Evolutionary conservation across 1,140 invertebrate species (phyloP), one percentile per base, ranked within the genome.

Genomic region (Bombus picipes): DNA sequence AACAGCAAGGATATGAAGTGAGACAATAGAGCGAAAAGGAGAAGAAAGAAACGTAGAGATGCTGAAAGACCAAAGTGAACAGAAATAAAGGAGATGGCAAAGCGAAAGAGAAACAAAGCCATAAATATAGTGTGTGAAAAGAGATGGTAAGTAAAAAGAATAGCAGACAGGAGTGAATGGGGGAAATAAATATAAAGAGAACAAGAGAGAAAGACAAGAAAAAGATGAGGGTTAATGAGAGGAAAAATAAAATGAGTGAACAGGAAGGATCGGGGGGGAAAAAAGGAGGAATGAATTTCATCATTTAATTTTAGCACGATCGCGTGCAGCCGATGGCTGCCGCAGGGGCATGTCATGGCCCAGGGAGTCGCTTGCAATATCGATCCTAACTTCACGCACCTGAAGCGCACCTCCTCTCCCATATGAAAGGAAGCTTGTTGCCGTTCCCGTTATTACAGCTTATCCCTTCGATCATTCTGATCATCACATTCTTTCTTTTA

Each of bases 361-460:
- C 87, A 90, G 85, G 81, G 89, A 89, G 85, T 83, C 80, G 79
- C 74, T 86, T 90, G 89, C 89, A 90, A 80, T 90, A 90, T 90
- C 89, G 89, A 90, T 90, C 89, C 81, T 32, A 34, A 85, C 87
- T 79, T 88, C 75, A 90, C 89, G 89, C 87, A 90, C 87, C 87
- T 89, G 85, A 85, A 90, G 80, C 82, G 83, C 82, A 78, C 78
- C 82, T 84, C 89, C 83, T 84, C 59, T 59, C 65, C 13, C 39
- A 77, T 53, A n/a, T 75, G 57, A 74, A 87, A 83, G 53, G 73
- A 79, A 37, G 59, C 77, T 86, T 37, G 73, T 71, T 37, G 82
- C 47, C 34, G 34, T 72, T 81, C 79, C 68, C 34, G 43, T 53
- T 72, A 39, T 72, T 72, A 25, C 34, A 71, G 34, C 37, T 47